phyloP scores from a whole-genome alignment of 2,797 vertebrate genomes.

The Mormyrus hasselquistii region DNA sequence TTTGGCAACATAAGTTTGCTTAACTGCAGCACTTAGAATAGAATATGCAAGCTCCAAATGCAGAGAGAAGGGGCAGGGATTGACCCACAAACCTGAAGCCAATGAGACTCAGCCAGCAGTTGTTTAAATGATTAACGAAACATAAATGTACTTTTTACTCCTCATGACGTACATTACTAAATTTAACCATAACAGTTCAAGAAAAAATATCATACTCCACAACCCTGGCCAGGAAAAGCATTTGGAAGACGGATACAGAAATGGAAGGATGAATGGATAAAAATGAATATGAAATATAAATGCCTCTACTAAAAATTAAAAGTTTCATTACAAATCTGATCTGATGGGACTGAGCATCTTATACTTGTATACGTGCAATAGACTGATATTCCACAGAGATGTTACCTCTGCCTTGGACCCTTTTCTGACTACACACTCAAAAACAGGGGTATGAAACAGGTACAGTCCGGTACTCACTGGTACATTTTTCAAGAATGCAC shows the following conservation, averaged over 20 bases:
- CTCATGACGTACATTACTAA: not conserved
- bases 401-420: not conserved
- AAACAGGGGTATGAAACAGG: not conserved
- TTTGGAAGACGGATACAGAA: not conserved
- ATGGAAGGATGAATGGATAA: not conserved
- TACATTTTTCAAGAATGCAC: not conserved
- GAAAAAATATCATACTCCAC: not conserved
- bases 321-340: not conserved
- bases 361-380: not conserved
- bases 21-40: not conserved
- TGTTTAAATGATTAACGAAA: not conserved
- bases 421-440: not conserved
- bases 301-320: not conserved
- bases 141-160: not conserved
- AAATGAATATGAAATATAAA: not conserved
- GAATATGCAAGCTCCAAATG: not conserved
- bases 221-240: not conserved
- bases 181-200: not conserved
- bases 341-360: not conserved
- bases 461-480: not conserved
- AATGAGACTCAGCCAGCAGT: not conserved
- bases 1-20: not conserved
- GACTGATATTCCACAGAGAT: not conserved
- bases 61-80: not conserved
- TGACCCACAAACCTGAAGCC: not conserved